Evolutionary conservation across 1,140 invertebrate genomes (phyloP).

Genomic region (Bombus confusus): DNA sequence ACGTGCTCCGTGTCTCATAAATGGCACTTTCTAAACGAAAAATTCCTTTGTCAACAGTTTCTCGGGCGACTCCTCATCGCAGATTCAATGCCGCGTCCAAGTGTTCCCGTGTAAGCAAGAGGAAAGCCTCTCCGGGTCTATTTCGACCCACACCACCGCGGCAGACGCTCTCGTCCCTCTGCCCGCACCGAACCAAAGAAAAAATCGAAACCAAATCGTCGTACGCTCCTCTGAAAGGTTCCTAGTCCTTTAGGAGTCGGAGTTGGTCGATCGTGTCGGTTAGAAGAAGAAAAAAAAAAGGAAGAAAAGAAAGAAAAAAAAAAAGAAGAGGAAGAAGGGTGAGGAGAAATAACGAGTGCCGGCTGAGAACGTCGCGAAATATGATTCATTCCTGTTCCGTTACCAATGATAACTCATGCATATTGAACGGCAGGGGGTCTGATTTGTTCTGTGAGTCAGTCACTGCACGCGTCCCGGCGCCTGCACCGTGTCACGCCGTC

Average conservation of each 20-base stretch:
- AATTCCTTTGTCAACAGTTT: not conserved
- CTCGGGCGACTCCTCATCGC: not conserved
- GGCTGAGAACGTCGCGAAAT: slow-evolving; percentile 32
- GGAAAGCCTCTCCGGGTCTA: not conserved
- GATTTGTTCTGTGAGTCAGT: slow-evolving; percentile 61
- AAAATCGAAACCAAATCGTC: not conserved
- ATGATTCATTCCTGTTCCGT: slow-evolving; percentile 62
- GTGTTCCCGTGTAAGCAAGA: not conserved
- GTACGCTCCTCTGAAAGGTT: not conserved
- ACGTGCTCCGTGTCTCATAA: not conserved
- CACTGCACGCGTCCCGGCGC: slow-evolving; percentile 22
- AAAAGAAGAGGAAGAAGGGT: not conserved
- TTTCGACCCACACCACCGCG: not conserved
- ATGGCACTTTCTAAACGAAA: not conserved
- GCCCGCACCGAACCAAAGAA: not conserved
- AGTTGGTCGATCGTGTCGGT: not conserved
- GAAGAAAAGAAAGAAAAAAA: not conserved
- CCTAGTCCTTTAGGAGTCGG: not conserved
- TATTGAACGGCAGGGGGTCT: slow-evolving; percentile 60
- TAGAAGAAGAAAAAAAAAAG: not conserved
- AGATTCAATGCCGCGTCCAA: not conserved
- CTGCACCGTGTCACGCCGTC: slow-evolving; percentile 9
- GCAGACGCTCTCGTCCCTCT: not conserved
- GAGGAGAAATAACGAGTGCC: slow-evolving; percentile 14
- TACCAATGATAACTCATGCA: slow-evolving; percentile 66